Evolutionary conservation across 2,113 vertebrate species (phyloP), one percentile per base, ranked within the genome.

Genomic region (Cyphomyrus discorhynchus): DNA sequence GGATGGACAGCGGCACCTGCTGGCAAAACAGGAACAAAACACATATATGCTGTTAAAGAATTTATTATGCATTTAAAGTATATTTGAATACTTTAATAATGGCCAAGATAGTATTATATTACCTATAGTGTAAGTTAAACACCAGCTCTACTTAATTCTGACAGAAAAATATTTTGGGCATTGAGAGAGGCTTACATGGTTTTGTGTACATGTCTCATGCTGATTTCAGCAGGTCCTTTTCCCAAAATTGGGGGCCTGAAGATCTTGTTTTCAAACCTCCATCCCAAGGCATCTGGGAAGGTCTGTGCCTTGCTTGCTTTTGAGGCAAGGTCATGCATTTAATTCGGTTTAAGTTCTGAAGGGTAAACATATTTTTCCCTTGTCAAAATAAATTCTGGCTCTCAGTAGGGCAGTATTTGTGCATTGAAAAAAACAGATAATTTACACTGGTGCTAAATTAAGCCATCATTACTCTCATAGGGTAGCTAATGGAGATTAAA

Each of bases 321-420:
- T 89, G 90, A 90, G 70, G 88, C 15, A 46, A 94, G 93, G 94
- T 93, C 92, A 93, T 90, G 87, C 84, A 92, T 94, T 93, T 94
- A 93, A 94, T 94, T 93, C 92, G 91, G 93, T 93, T 89, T 90
- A 6, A 90, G 92, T 93, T 89, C 90, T 1, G 84, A 86, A 91
- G 89, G 91, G 91, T 92, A 88, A 87, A 92, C 80, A 89, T 93
- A 92, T 90, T 89, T 93, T 91, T 87, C 90, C 7, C 46, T 90
- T 90, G 88, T 91, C 87, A 93, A 91, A 93, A 94, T 94, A 92
- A 92, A 93, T 94, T 92, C 91, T 91, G 92, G 91, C 85, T 90
- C 92, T 90, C 90, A 42, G 90, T 86, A 39, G 92, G 90, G 91
- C 83, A 62, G 70, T 62, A 82, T 89, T 85, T 86, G 56, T 92